These are phyloP conservation scores for Meteorus cinctellus DNA, from an alignment of 2,888 invertebrate species.

Conservation along the genomic window DNA sequence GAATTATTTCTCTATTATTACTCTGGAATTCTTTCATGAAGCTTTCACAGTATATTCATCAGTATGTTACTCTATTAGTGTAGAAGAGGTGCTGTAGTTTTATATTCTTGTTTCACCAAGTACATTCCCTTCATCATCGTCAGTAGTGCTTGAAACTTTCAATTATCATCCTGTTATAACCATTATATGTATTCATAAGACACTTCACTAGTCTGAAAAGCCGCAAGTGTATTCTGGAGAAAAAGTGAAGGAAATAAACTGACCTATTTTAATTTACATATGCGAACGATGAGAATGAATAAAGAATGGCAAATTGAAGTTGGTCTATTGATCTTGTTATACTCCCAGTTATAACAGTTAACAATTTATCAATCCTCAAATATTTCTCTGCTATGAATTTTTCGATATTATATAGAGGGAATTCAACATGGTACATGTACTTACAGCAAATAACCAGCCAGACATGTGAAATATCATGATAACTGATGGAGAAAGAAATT, in stretches of 20 bases:
- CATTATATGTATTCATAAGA: background rate
- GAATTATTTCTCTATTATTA: background rate
- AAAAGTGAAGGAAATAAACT: constrained; percentile 1
- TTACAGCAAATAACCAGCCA: background rate
- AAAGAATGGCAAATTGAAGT: background rate
- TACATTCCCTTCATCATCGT: background rate
- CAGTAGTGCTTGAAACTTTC: background rate
- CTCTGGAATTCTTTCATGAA: background rate
- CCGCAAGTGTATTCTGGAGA: background rate
- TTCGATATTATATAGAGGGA: background rate
- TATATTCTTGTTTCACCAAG: background rate
- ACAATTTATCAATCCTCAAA: background rate
- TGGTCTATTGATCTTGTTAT: background rate
- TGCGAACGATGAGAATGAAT: background rate
- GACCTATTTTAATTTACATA: too few relatives aligned
- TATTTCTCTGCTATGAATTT: background rate
- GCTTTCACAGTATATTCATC: background rate
- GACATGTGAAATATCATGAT: background rate
- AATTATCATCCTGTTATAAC: background rate
- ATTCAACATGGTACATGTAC: background rate
- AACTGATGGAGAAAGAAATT: background rate
- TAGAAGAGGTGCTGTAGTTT: background rate
- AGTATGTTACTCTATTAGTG: background rate
- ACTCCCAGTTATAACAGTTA: background rate
- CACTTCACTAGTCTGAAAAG: background rate